A percentile compares a stretch with the other conserved stretches of the same genome.
phyloP scores from a whole-genome alignment of 2,113 vertebrate genomes.

The Cochlearius cochlearius region DNA sequence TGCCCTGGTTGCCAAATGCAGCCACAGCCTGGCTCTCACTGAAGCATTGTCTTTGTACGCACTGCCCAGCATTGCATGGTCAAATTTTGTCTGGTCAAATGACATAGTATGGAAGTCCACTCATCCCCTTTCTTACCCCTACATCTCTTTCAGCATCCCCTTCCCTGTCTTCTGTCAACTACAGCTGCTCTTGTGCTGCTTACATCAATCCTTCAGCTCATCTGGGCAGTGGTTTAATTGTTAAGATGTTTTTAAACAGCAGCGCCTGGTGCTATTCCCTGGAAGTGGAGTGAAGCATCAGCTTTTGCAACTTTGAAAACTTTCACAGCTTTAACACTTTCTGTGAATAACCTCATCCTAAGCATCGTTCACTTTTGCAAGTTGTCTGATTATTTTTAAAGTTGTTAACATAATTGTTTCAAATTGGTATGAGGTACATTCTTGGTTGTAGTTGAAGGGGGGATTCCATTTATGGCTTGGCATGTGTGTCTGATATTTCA shows the following conservation, averaged over 20 bases:
- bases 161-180: background rate
- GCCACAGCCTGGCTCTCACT: background rate
- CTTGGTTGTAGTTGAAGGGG: background rate
- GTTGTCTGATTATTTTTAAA: background rate
- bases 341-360: background rate
- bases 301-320: background rate
- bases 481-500: background rate
- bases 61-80: background rate
- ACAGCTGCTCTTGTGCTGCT: background rate
- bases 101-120: background rate
- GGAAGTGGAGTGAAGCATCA: background rate
- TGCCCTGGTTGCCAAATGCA: background rate
- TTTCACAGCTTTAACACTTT: background rate
- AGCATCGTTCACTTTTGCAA: background rate
- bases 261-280: background rate
- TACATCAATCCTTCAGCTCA: background rate
- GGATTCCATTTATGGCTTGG: background rate
- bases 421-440: background rate
- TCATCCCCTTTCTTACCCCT: background rate
- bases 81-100: background rate
- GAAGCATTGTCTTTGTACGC: background rate
- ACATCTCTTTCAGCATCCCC: background rate
- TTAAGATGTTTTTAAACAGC: background rate
- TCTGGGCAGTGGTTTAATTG: background rate
- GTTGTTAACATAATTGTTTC: background rate